Conservation (phyloP, 2,113 vertebrate species). For the Thalassarche chlororhynchos region DNA sequence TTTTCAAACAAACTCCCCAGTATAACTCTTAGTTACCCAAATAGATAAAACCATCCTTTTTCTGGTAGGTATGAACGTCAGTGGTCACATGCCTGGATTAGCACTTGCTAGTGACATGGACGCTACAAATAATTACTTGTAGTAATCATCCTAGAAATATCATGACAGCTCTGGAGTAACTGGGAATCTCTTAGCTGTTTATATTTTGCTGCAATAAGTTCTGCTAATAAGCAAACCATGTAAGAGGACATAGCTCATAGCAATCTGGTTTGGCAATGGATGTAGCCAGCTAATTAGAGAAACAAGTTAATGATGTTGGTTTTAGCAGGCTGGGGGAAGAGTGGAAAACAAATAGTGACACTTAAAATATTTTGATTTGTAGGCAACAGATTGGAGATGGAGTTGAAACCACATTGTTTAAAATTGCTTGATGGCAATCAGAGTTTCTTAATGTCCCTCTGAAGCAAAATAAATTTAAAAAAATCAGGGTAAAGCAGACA, state of each 20-base stretch:
- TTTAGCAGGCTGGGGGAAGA: not conserved
- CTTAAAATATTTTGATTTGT: not conserved
- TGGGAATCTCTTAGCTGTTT: not conserved
- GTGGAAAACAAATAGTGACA: not conserved
- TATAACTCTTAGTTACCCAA: not conserved
- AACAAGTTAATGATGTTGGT: not conserved
- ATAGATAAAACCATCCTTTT: not conserved
- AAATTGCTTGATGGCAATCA: not conserved
- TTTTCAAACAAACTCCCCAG: not conserved
- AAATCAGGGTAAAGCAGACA: not conserved
- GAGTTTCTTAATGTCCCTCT: not conserved
- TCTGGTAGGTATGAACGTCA: not conserved
- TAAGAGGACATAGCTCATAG: not conserved
- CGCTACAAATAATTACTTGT: not conserved
- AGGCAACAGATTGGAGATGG: not conserved
- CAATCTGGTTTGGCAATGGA: conserved; percentile 16
- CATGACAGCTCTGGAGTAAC: not conserved
- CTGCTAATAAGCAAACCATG: not conserved
- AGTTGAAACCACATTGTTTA: not conserved
- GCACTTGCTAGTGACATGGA: not conserved
- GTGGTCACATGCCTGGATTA: not conserved
- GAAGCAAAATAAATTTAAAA: not conserved
- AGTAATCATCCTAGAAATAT: not conserved
- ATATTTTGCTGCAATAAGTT: conserved; percentile 4
- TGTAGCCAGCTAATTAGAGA: conserved; percentile 41